A percentile compares a stretch with the other conserved stretches of the same genome.
Evolutionary conservation across 2,888 invertebrate genomes (phyloP).

Genomic region (Caenorhabditis sp.): DNA sequence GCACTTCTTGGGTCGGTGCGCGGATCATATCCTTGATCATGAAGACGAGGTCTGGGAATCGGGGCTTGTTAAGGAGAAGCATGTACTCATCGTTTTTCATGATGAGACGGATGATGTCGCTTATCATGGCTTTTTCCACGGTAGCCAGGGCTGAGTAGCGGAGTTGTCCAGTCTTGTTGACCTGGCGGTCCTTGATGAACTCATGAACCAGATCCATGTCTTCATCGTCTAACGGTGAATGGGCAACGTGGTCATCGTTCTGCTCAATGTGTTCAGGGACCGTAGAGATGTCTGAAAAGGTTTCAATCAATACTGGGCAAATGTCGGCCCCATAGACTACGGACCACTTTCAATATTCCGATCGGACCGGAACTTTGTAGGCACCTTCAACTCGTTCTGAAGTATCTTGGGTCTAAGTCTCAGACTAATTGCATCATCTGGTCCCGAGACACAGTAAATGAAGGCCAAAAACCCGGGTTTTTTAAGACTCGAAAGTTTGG

Average conservation of each 20-base stretch:
- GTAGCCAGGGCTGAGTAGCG: background rate
- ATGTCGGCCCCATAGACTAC: no score
- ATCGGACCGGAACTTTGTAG: no score
- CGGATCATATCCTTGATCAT: constrained; percentile 20
- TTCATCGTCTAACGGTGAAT: constrained; percentile 2
- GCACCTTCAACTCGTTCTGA: no score
- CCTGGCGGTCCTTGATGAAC: background rate
- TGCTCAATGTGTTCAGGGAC: no score
- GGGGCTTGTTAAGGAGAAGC: constrained; percentile 16
- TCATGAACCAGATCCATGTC: constrained; percentile 16
- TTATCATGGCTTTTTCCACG: constrained; percentile 11
- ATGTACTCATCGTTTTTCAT: constrained; percentile 30
- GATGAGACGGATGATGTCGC: constrained; percentile 1
- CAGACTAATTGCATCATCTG: no score
- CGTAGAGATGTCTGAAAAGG: no score
- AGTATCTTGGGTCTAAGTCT: no score
- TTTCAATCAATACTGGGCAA: background rate
- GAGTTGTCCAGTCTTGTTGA: constrained; percentile 27
- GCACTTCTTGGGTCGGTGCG: constrained; percentile 20
- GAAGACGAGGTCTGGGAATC: background rate
- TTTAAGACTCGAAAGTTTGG: no score
- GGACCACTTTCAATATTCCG: no score
- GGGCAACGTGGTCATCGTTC: background rate
- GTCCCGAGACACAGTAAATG: no score
- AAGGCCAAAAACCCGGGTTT: no score